Conservation (phyloP, 2,113 vertebrate genomes). For the Apteryx mantelli region DNA sequence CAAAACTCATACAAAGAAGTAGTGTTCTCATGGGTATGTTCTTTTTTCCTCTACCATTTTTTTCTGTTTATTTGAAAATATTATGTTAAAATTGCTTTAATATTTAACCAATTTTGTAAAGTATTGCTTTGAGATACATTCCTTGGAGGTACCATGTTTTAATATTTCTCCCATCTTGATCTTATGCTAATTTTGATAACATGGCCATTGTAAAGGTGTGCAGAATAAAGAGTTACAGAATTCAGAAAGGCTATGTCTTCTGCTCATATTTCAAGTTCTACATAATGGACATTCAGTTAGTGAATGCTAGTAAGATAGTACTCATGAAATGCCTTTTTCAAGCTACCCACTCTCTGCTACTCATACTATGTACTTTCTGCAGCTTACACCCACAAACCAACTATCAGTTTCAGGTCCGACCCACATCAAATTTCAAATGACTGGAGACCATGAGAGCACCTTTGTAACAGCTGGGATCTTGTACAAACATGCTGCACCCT, state of each 20-base stretch:
- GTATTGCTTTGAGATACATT: neutral
- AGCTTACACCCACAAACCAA: neutral
- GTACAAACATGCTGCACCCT: conserved; percentile 39
- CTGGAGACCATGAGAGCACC: conserved; percentile 22
- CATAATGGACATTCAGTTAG: neutral
- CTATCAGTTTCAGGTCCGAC: conserved; percentile 25
- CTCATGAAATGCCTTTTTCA: neutral
- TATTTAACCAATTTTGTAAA: neutral
- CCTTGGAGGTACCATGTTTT: neutral
- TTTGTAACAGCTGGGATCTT: conserved; percentile 75
- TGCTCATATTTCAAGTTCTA: neutral
- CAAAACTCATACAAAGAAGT: neutral
- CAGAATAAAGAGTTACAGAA: neutral
- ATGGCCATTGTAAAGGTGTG: neutral
- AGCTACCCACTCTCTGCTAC: neutral
- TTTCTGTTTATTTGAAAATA: neutral
- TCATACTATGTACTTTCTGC: neutral
- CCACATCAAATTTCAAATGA: conserved; percentile 66
- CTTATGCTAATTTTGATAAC: neutral
- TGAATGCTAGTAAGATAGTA: neutral
- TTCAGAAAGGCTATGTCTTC: neutral
- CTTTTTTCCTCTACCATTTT: neutral
- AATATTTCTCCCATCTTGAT: neutral
- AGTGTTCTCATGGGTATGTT: neutral
- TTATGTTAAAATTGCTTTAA: neutral